Base-by-base conservation (phyloP, 2,797 vertebrate genomes). In the Echiichthys vipera region DNA sequence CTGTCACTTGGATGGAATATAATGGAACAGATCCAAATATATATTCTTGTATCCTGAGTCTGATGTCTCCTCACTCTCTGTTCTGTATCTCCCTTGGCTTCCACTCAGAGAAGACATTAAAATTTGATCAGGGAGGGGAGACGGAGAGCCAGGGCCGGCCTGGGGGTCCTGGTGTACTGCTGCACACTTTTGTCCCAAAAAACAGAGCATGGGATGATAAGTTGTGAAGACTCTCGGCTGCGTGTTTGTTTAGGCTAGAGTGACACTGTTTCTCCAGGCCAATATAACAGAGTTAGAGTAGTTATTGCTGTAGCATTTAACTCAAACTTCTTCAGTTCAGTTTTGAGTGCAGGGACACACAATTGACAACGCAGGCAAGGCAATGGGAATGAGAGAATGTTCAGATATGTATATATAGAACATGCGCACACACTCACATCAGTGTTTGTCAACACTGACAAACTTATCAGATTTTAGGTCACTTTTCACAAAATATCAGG, bases 161-260 rank as follows among this genome's bases (percentile, higher is more conserved):
- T 17, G 42, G 56, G 79, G 71, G 57, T 88, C 74, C 72, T 40
- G 55, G 71, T 84, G 84, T 66, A 51, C 72, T 70, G 58, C 80
- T 62, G 59, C 78, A 84, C 84, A 84, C 78, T 83, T 80, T 71
- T 81, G 80, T 88, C 84, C 81, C 71, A 77, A 83, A 80, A 87
- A 82, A 77, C 57, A 51, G 43, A 50, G 72, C 79, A 73, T 39
- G 46, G 74, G 65, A 81, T 59, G 76, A 78, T 67, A 72, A 74
- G 77, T 87, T 64, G 66, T 59, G 42, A 80, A 65, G 69, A 83
- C 64, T 85, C 42, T 62, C 51, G 46, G 67, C 54, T 65, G 45
- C 63, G 71, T 83, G 75, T 84, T 84, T 84, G 75, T 70, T 83
- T 57, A 30, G 55, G 36, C 43, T 53, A 30, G 49, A 80, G 29